Evolutionary conservation across 2,113 vertebrate species (phyloP), one percentile per base, ranked within the genome.

Genomic region (Mungos mungo): DNA sequence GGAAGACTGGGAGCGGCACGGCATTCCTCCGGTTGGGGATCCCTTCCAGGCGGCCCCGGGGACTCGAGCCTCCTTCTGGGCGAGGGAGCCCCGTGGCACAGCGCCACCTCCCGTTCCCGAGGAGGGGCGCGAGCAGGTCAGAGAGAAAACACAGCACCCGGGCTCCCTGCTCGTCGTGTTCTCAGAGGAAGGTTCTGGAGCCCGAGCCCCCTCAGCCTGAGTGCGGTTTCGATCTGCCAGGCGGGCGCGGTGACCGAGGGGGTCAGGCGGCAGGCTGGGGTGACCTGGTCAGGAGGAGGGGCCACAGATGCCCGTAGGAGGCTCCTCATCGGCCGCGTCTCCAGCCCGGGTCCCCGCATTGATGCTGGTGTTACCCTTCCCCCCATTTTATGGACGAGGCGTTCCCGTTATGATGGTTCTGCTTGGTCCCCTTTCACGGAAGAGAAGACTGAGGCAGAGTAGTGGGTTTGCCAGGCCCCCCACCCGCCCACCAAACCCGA

Each of bases 331-430:
- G 5, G 2, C 1, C 0, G 29, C 0, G 1, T 38, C 52, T 29
- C 66, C 2, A 21, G 11, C 0, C 0, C 0, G 13, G 38, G 13
- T 2, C 23, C 57, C 71, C 0, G 2, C 7, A 68, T 7, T 0
- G 33, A 6, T 18, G 0, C 2, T 5, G 3, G 54, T 41, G 4
- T 38, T 12, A 9, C 15, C 41, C 71, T 2, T 27, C 2, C 7
- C 80, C 35, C 66, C 50, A 29, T 38, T 63, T 63, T 63, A 29
- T 29, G 16, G 68, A 18, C 3, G 76, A 66, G 33, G 35, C 5
- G 1, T 4, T 76, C 29, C 19, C 41, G 18, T 25, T 19, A 18
- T 3, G 5, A 2, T 7, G 77, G 35, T 27, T 23, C 1, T 3
- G 33, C 9, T 21, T 1, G 5, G 35, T 25, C 47, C 27, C 7